These are phyloP conservation scores for Atractosteus spatula DNA, from an alignment of 2,113 vertebrate species.

Conservation along the genomic window DNA sequence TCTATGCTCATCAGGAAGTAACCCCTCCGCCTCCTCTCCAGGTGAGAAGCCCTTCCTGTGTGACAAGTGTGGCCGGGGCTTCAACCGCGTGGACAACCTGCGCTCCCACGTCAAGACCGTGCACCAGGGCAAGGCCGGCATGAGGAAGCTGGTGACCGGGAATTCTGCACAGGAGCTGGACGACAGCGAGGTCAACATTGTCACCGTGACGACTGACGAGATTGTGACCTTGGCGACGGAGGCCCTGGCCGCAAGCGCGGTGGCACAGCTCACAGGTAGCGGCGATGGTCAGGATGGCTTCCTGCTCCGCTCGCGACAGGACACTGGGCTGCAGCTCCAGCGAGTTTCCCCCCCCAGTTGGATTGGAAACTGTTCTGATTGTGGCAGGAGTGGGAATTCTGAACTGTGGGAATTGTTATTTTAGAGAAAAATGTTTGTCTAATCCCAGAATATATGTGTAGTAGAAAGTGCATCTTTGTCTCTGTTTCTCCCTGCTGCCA, in stretches of 20 bases:
- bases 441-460: too few relatives aligned
- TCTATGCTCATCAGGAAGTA: too few relatives aligned
- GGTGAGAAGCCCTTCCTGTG: slow-evolving; percentile 95
- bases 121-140: slow-evolving; percentile 91
- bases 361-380: too few relatives aligned
- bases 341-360: too few relatives aligned
- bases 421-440: too few relatives aligned
- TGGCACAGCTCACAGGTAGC: slow-evolving; percentile 89
- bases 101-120: slow-evolving; percentile 96
- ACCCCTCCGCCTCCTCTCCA: slow-evolving; percentile 36
- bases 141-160: slow-evolving; percentile 79
- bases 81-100: slow-evolving; percentile 96
- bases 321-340: too few relatives aligned
- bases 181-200: slow-evolving; percentile 83
- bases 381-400: too few relatives aligned
- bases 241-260: slow-evolving; percentile 78
- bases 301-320: too few relatives aligned
- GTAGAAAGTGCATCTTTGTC: too few relatives aligned
- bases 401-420: too few relatives aligned
- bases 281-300: too few relatives aligned
- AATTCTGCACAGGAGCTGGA: slow-evolving; percentile 45
- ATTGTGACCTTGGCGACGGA: slow-evolving; percentile 89
- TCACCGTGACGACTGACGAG: slow-evolving; percentile 85
- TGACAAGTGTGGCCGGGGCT: slow-evolving; percentile 92
- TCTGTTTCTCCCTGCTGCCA: too few relatives aligned